These are phyloP conservation scores for Hormiphora californensis DNA, from an alignment of 37 sponge, comb jelly and placozoan species.

Conservation along the genomic window DNA sequence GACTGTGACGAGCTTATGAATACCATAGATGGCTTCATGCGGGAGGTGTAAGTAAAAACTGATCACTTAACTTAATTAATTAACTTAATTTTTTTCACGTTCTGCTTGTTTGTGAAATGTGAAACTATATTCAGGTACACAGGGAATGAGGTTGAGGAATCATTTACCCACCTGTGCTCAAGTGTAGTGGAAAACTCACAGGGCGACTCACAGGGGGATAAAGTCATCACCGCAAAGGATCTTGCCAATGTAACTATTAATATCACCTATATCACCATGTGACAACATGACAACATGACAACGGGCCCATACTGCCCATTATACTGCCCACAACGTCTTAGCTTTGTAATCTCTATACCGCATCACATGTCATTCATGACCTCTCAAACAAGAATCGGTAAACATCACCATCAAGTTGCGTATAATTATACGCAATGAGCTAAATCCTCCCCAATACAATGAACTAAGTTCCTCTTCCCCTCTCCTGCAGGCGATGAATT, in stretches of 20 bases:
- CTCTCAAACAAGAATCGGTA: too few species aligned
- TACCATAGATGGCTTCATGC: neutral
- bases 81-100: too few species aligned
- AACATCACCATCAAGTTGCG: too few species aligned
- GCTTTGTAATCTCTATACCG: too few species aligned
- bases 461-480: too few species aligned
- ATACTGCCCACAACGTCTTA: too few species aligned
- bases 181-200: conserved; percentile 23
- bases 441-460: too few species aligned
- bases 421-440: too few species aligned
- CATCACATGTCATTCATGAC: too few species aligned
- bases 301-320: too few species aligned
- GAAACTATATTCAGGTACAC: conserved; percentile 11
- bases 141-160: neutral
- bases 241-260: conserved; percentile 17
- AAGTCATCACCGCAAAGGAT: conserved; percentile 38
- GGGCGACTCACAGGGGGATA: neutral
- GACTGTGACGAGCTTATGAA: conserved; percentile 21
- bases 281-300: too few species aligned
- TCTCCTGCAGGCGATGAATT: conserved; percentile 33
- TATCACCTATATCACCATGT: neutral
- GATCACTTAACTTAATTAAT: neutral
- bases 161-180: conserved; percentile 9
- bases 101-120: too few species aligned
- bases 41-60: conserved; percentile 11